Evolutionary conservation across 2,888 invertebrate genomes (phyloP).

Genomic region (Acleris literana): DNA sequence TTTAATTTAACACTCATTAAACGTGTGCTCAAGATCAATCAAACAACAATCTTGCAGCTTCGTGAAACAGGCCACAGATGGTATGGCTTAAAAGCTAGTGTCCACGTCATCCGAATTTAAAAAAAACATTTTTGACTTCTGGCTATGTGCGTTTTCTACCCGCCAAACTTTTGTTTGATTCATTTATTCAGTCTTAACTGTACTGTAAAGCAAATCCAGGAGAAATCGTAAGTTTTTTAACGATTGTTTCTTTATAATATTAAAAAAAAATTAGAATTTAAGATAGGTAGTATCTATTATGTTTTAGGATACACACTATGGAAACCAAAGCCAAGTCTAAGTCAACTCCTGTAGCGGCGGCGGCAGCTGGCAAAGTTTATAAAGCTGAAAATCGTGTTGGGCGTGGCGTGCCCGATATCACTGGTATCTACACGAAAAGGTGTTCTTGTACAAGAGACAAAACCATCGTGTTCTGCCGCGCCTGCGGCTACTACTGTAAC

Average conservation of each 20-base stretch:
- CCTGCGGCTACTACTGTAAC: conserved; percentile 74
- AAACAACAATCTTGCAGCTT: too few species aligned
- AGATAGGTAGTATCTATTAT: too few species aligned
- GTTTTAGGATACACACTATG: conserved; percentile 41
- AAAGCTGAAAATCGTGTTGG: conserved; percentile 60
- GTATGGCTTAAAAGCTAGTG: too few species aligned
- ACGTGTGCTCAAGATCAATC: too few species aligned
- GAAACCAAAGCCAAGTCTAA: conserved; percentile 43
- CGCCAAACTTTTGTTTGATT: conserved; percentile 6
- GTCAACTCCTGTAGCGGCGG: conserved; percentile 67
- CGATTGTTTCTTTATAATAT: too few species aligned
- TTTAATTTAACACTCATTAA: too few species aligned
- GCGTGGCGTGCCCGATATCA: conserved; percentile 69
- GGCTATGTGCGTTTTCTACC: conserved; percentile 1
- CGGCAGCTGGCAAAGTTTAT: conserved; percentile 62
- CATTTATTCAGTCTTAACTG: too few species aligned
- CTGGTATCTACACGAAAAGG: conserved; percentile 54
- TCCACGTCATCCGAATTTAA: too few species aligned
- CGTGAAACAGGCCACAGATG: too few species aligned
- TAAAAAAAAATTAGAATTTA: too few species aligned
- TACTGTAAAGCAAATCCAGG: too few species aligned
- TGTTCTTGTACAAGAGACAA: conserved; percentile 72
- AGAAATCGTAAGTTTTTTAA: too few species aligned
- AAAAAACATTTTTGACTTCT: conserved; percentile 5
- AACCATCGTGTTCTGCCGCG: conserved; percentile 72